Evolutionary conservation across 2,888 invertebrate species (phyloP).

Genomic region (Parnassius orleans): DNA sequence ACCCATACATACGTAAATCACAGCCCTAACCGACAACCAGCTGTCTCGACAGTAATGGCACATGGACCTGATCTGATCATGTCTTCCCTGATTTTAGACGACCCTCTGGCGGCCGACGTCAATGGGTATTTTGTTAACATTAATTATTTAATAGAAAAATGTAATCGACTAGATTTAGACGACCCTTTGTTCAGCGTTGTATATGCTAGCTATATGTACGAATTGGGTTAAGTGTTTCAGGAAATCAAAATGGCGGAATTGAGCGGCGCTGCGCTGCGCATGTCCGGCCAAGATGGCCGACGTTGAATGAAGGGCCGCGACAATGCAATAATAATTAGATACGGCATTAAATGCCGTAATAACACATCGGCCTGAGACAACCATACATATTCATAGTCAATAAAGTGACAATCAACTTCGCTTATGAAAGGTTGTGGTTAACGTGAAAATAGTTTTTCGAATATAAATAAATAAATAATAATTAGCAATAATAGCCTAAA

Average conservation of each 20-base stretch:
- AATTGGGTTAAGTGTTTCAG: slow-evolving; percentile 74
- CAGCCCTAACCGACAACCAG: slow-evolving; percentile 36
- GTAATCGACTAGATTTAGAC: slow-evolving; percentile 53
- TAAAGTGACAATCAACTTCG: slow-evolving; percentile 78
- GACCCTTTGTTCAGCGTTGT: slow-evolving; percentile 62
- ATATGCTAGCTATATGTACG: slow-evolving; percentile 27
- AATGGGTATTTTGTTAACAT: slow-evolving; percentile 52
- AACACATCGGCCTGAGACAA: slow-evolving; percentile 40
- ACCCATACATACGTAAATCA: slow-evolving; percentile 65
- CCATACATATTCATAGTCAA: slow-evolving; percentile 76
- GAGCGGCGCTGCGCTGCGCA: slow-evolving; percentile 49
- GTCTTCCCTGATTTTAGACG: slow-evolving; percentile 50
- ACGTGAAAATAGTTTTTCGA: slow-evolving; percentile 76
- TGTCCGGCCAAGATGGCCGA: slow-evolving; percentile 62
- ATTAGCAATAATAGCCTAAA: slow-evolving; percentile 79
- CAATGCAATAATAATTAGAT: slow-evolving; percentile 63
- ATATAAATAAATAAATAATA: slow-evolving; percentile 59
- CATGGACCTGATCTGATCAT: slow-evolving; percentile 43
- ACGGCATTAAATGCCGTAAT: slow-evolving; percentile 62
- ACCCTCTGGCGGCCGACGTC: slow-evolving; percentile 31
- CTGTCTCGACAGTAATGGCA: slow-evolving; percentile 27
- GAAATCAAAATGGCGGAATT: slow-evolving; percentile 70
- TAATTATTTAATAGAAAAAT: slow-evolving; percentile 57
- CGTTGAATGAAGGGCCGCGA: slow-evolving; percentile 49
- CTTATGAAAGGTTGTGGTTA: slow-evolving; percentile 81